Evolutionary conservation across 2,888 invertebrate genomes (phyloP).

Genomic region (Leptopilina myrica): DNA sequence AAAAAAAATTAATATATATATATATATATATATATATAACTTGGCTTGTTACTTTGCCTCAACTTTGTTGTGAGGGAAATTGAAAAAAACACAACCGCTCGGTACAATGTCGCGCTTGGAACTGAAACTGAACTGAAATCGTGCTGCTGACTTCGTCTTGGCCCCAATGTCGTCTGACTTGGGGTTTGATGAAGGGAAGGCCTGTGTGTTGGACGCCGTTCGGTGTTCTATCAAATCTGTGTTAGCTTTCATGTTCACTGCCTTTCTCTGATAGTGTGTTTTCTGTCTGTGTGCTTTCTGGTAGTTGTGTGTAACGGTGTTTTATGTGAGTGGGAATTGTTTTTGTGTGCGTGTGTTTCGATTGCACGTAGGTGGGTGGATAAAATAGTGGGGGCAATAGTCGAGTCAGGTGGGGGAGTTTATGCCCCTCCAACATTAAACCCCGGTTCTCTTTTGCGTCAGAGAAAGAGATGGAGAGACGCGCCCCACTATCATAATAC

Average conservation of each 20-base stretch:
- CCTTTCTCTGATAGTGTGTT: slow-evolving; percentile 5
- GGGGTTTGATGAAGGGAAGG: slow-evolving; percentile 62
- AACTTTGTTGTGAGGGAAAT: background rate
- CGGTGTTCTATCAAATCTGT: slow-evolving; percentile 23
- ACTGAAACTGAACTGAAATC: slow-evolving; percentile 62
- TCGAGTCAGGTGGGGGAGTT: slow-evolving; percentile 53
- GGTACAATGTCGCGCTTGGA: slow-evolving; percentile 65
- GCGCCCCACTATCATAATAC: slow-evolving; percentile 38
- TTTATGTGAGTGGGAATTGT: no score
- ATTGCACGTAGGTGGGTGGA: slow-evolving; percentile 26
- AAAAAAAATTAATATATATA: no score
- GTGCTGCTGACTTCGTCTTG: slow-evolving; percentile 65
- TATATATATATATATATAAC: slow-evolving; percentile 1
- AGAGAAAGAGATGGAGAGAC: background rate
- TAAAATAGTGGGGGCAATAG: slow-evolving; percentile 30
- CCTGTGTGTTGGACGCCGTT: slow-evolving; percentile 49
- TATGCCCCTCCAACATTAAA: slow-evolving; percentile 53
- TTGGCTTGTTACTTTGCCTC: slow-evolving; percentile 14
- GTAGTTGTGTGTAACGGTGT: background rate
- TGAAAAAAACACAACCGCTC: slow-evolving; percentile 61
- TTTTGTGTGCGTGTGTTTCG: background rate
- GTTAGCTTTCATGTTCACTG: slow-evolving; percentile 23
- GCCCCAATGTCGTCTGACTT: slow-evolving; percentile 71
- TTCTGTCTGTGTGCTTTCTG: background rate
- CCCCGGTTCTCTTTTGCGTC: slow-evolving; percentile 10